Conservation (phyloP, 2,888 invertebrate genomes). For the Hetaerina titia region DNA sequence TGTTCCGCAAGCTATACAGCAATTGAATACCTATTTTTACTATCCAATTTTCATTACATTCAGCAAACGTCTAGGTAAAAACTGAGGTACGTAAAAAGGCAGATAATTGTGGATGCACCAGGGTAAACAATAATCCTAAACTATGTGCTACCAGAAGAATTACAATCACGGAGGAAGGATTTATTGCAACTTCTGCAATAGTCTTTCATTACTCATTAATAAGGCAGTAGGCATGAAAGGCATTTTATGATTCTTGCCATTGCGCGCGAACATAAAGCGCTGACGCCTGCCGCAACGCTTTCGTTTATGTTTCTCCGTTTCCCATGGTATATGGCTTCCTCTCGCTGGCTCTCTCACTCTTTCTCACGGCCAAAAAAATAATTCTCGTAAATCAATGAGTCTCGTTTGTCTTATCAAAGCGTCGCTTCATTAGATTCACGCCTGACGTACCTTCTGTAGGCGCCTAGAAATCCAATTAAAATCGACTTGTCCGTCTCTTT, state of each 20-base stretch:
- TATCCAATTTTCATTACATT: no score
- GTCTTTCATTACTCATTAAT: no score
- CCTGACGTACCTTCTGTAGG: neutral
- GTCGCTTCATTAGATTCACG: conserved; percentile 25
- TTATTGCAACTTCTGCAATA: no score
- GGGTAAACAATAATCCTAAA: no score
- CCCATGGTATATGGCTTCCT: neutral
- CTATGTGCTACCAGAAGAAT: no score
- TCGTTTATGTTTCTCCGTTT: neutral
- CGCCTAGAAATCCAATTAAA: conserved; percentile 27
- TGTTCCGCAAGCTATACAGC: no score
- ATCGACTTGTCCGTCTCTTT: neutral
- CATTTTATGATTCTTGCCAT: neutral
- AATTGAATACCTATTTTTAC: no score
- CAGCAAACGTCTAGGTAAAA: no score
- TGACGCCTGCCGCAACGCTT: neutral
- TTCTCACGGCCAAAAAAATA: neutral
- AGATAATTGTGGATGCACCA: no score
- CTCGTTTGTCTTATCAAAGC: conserved; percentile 9
- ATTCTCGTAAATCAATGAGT: conserved; percentile 1
- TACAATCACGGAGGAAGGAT: no score
- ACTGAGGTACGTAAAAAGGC: no score
- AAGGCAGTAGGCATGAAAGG: neutral
- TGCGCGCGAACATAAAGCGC: neutral
- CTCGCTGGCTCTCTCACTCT: neutral